Evolutionary conservation across 2,888 invertebrate genomes (phyloP), one percentile per base, ranked within the genome.

Genomic region (Heliconius cydno): DNA sequence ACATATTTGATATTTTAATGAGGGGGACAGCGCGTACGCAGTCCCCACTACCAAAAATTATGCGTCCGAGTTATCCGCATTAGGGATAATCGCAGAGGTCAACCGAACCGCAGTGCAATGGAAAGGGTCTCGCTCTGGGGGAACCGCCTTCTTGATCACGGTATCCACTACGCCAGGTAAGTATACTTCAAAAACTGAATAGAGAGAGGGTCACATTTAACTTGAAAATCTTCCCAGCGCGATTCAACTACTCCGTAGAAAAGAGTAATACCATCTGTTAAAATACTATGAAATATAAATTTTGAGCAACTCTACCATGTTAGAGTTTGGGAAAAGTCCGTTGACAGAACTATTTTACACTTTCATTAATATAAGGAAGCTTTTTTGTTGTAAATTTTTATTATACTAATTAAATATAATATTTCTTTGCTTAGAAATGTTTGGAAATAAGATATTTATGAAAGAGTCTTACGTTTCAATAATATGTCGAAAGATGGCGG

Each of bases 101-200:
- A 30, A 30, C 30, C 30, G 6, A 30, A 0, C 30, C 30, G 6
- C 30, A 30, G 30, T 30, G 30, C 30, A 30, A 30, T 30, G 30
- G 30, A 30, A 30, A 34, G 34, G 34, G 34, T 34, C 34, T 34
- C 34, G 34, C 6, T 34, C 34, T 34, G 34, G 34, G 34, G 34
- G 34, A 34, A 34, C 34, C 34, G 34, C 34, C 34, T 34, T 34
- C 7, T 34, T 34, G 34, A 34, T 34, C 34, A 34, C 34, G 34
- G 68, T 68, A 7, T 68, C 68, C 25, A 41, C 41, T 68, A 68
- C 68, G 68, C 68, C 41, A 68, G 68, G 68, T 68, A 68, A 68
- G 68, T 68, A 68, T 68, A n/a, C n/a, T 25, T 0, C n/a, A 2
- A n/a, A 22, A 7, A 3, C 5, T 13, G 10, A 4, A 22, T 4